phyloP scores from a whole-genome alignment of 2,113 vertebrate species.

The Polyodon spathula region DNA sequence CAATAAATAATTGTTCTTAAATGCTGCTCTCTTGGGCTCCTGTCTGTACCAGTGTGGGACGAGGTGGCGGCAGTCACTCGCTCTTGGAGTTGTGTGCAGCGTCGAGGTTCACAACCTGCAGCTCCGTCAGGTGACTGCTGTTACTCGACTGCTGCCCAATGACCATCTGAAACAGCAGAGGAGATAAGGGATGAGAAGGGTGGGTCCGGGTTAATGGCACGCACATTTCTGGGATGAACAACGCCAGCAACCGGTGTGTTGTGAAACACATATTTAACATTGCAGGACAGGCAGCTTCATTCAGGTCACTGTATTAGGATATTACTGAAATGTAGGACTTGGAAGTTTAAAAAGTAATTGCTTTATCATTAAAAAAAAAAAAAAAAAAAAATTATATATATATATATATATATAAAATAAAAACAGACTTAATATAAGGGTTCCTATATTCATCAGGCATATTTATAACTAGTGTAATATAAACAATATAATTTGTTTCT shows the following conservation, averaged over 20 bases:
- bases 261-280: no score
- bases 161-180: slow-evolving; percentile 74
- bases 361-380: no score
- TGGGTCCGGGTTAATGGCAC: not conserved
- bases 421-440: no score
- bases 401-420: no score
- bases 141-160: slow-evolving; percentile 89
- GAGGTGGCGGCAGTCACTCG: slow-evolving; percentile 62
- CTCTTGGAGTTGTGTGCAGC: slow-evolving; percentile 74
- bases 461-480: no score
- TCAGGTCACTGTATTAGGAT: no score
- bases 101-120: slow-evolving; percentile 92
- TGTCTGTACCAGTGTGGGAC: slow-evolving; percentile 27
- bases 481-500: no score
- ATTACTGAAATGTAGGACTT: no score
- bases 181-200: slow-evolving; percentile 23
- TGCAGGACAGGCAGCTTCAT: no score
- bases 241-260: slow-evolving; percentile 11
- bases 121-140: slow-evolving; percentile 90
- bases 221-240: slow-evolving; percentile 13
- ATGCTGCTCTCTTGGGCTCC: slow-evolving; percentile 20
- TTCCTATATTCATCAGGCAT: no score
- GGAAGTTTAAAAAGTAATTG: no score
- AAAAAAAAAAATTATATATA: no score
- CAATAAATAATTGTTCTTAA: slow-evolving; percentile 89